Evolutionary conservation across 2,888 invertebrate genomes (phyloP).

Genomic region (Helicoverpa assulta): DNA sequence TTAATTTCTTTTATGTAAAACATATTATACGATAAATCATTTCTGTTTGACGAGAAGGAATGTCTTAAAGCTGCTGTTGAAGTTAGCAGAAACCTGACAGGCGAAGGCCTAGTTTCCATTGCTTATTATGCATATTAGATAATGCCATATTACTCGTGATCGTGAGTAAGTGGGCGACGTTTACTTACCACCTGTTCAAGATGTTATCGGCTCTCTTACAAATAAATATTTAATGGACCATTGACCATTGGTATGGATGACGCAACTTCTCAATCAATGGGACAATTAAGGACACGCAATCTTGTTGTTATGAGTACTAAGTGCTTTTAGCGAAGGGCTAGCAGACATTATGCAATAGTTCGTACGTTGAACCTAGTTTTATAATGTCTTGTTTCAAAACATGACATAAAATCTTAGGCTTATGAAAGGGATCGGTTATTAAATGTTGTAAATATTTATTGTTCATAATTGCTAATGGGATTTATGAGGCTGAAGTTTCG

Average conservation of each 20-base stretch:
- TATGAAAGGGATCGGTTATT: too few relatives aligned
- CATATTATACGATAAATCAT: constrained; percentile 15
- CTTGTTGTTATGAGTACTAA: constrained; percentile 34
- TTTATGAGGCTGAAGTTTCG: background rate
- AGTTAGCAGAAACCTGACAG: constrained; percentile 33
- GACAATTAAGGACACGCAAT: constrained; percentile 51
- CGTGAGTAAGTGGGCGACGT: constrained; percentile 38
- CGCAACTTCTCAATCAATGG: constrained; percentile 53
- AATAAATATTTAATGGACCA: constrained; percentile 31
- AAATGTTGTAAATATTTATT: background rate
- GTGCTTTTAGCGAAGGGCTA: constrained; percentile 46
- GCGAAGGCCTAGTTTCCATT: constrained; percentile 46
- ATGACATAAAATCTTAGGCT: background rate
- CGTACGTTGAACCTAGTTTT: constrained; percentile 24
- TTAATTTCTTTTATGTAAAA: constrained; percentile 8
- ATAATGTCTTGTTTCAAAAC: background rate
- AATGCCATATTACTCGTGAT: constrained; percentile 38
- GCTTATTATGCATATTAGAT: constrained; percentile 53
- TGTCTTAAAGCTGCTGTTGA: constrained; percentile 14
- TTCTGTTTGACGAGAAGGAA: constrained; percentile 11
- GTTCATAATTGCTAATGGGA: background rate
- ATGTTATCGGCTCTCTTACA: constrained; percentile 12
- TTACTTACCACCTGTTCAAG: constrained; percentile 45
- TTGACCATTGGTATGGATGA: constrained; percentile 40
- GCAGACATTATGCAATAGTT: constrained; percentile 9